Evolutionary conservation across 2,888 invertebrate species (phyloP).

Genomic region (Troides aeacus): DNA sequence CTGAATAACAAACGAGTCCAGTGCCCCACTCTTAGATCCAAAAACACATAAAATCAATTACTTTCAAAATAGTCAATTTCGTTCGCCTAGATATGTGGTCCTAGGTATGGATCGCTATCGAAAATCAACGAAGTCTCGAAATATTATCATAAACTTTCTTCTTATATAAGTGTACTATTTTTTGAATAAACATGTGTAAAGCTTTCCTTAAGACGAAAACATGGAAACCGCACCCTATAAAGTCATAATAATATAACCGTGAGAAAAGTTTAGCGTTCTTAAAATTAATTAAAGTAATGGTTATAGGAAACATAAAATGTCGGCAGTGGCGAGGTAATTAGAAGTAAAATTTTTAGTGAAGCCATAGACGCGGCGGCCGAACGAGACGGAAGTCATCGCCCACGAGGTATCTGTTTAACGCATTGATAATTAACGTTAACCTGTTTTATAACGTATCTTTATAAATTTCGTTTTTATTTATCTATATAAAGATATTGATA

Average conservation of each 20-base stretch:
- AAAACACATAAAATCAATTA: no score
- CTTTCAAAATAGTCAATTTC: not conserved
- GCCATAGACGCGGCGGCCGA: slow-evolving; percentile 47
- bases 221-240: slow-evolving; percentile 15
- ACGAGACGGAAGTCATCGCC: slow-evolving; percentile 50
- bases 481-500: slow-evolving; percentile 28
- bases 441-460: slow-evolving; percentile 26
- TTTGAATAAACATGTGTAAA: slow-evolving; percentile 2
- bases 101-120: no score
- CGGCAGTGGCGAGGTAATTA: slow-evolving; percentile 67
- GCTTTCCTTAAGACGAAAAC: slow-evolving; percentile 19
- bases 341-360: slow-evolving; percentile 63
- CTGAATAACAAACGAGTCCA: not conserved
- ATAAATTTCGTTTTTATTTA: no score
- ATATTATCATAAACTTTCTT: no score
- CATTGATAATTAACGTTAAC: slow-evolving; percentile 35
- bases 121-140: no score
- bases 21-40: not conserved
- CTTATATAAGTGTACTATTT: no score
- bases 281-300: slow-evolving; percentile 75
- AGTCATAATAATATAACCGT: slow-evolving; percentile 43
- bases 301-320: slow-evolving; percentile 72
- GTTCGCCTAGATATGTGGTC: not conserved
- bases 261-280: slow-evolving; percentile 66
- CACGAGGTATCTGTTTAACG: slow-evolving; percentile 36